Percentiles rank a stretch among this genome's conserved stretches.
Evolutionary conservation across 2,888 invertebrate genomes (phyloP).

Genomic region (Diploptera punctata): DNA sequence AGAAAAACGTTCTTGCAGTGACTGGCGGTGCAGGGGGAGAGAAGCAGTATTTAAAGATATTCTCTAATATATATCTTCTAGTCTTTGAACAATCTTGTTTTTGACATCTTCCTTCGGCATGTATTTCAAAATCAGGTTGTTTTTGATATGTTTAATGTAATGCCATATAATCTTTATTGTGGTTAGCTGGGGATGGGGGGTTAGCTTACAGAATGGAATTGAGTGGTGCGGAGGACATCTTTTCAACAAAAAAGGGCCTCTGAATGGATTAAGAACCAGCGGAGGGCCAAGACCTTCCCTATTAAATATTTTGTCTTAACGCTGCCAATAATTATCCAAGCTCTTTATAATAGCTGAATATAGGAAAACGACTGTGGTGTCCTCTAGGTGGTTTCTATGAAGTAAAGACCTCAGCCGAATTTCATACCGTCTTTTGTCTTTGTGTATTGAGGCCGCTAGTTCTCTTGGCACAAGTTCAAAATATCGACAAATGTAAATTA

Average conservation of each 20-base stretch:
- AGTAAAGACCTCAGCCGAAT: constrained; percentile 3
- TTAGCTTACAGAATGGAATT: constrained; percentile 24
- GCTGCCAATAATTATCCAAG: constrained; percentile 22
- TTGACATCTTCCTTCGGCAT: constrained; percentile 24
- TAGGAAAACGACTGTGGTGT: background rate
- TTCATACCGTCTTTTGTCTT: constrained; percentile 21
- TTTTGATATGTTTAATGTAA: constrained; percentile 10
- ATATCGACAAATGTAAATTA: constrained; percentile 10
- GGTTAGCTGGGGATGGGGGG: constrained; percentile 7
- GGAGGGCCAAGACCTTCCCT: constrained; percentile 26
- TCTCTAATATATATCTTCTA: constrained; percentile 24
- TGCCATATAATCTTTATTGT: constrained; percentile 23
- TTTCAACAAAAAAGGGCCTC: background rate
- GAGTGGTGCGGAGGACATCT: background rate
- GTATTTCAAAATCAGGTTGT: constrained; percentile 31
- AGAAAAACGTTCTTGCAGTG: background rate
- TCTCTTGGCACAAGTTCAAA: constrained; percentile 25
- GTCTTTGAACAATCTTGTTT: constrained; percentile 16
- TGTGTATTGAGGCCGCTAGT: constrained; percentile 13
- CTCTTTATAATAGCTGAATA: constrained; percentile 4
- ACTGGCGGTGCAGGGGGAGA: background rate
- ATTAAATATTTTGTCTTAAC: constrained; percentile 16
- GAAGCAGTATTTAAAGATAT: constrained; percentile 12
- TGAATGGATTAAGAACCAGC: constrained; percentile 15
- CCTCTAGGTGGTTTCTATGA: background rate